A percentile compares a stretch with the other conserved stretches of the same genome.
phyloP scores from a whole-genome alignment of 2,113 vertebrate genomes.

The Siniperca knerii region DNA sequence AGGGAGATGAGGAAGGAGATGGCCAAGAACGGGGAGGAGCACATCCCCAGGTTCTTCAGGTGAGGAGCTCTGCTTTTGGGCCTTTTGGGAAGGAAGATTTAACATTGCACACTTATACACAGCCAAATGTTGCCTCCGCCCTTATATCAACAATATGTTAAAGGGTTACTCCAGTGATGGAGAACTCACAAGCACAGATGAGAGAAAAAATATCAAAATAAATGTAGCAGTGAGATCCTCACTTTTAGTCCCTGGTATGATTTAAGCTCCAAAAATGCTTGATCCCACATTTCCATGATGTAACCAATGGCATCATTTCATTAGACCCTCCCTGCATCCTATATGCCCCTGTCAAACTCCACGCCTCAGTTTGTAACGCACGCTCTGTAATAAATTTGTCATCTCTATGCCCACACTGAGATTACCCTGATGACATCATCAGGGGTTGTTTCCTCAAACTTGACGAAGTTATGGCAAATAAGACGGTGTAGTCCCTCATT shows the following conservation, averaged over 20 bases:
- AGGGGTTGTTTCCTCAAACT: too few species aligned
- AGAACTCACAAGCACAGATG: too few species aligned
- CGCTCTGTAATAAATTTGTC: not conserved
- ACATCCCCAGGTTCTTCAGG: constrained; percentile 93
- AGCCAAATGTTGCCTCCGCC: not conserved
- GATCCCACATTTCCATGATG: not conserved
- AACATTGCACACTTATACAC: not conserved
- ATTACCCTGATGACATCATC: too few species aligned
- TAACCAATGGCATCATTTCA: not conserved
- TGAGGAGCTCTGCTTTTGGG: constrained; percentile 57
- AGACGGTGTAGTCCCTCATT: too few species aligned
- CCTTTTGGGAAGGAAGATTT: not conserved
- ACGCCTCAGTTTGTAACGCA: not conserved
- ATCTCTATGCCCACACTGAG: not conserved
- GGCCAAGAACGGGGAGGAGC: constrained; percentile 89
- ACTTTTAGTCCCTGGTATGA: not conserved
- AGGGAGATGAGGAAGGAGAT: constrained; percentile 90
- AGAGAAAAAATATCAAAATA: not conserved
- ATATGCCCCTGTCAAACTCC: not conserved
- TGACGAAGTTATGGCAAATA: too few species aligned
- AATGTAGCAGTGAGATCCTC: not conserved
- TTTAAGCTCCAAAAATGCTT: not conserved
- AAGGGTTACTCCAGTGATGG: not conserved
- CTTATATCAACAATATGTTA: not conserved
- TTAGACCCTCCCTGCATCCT: too few species aligned